Evolutionary conservation across 2,888 invertebrate genomes (phyloP), one percentile per base, ranked within the genome.

Genomic region (Lagria hirta): DNA sequence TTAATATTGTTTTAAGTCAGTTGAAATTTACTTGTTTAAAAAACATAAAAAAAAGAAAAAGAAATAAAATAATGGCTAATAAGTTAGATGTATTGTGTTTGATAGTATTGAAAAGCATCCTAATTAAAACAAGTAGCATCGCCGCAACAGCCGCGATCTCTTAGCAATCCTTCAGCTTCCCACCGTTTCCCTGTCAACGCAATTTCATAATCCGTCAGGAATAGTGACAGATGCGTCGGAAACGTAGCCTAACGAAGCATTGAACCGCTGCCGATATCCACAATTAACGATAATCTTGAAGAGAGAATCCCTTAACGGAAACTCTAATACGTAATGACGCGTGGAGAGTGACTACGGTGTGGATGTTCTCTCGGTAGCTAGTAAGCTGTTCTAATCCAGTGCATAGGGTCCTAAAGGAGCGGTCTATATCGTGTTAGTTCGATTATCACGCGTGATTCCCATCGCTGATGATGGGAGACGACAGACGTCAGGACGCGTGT

Each of bases 361-460:
- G 22, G 18, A 13, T 23, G 8, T 15, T 24, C 14, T 24, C 28
- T 15, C 32, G 35, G 43, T 43, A 30, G 47, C 46, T 48, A 51
- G 49, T 60, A 59, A 59, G 57, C 58, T 49, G 53, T 49, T 54
- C 53, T 60, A 62, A 61, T 60, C 59, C 58, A 24, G 24, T 37
- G 44, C n/a, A n/a, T n/a, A n/a, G 48, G 49, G 48, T 37, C 48
- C 49, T 38, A 38, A 38, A 51, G 48, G 40, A 48, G 34, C 44
- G 41, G 45, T 40, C 40, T 48, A 52, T 64, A 64, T 66, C 66
- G 62, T 61, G 64, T 65, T 64, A 67, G 67, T 59, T 59, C 62
- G 65, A 67, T 67, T 66, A 67, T 67, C 63, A 62, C 64, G 65
- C 64, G 63, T 63, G 62, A 60, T 64, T 62, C 61, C 56, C 58